These are phyloP conservation scores for Pseudois nayaur DNA, from an alignment of 2,113 vertebrate species.

Conservation along the genomic window DNA sequence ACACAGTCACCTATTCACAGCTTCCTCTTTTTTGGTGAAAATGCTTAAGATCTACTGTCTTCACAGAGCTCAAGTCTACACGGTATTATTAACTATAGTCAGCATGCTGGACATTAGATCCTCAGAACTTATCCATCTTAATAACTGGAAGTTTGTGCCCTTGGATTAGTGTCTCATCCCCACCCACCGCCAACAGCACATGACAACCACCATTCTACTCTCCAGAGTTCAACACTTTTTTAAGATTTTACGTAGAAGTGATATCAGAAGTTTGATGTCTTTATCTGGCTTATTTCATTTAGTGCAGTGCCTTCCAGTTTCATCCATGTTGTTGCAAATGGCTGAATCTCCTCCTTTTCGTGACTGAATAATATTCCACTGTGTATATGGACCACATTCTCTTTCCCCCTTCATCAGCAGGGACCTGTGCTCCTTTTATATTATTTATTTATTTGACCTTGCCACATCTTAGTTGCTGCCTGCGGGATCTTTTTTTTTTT, in stretches of 20 bases:
- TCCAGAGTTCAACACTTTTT: not conserved
- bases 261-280: not conserved
- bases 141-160: not conserved
- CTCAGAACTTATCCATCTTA: not conserved
- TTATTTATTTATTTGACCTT: not conserved
- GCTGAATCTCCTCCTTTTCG: accelerated
- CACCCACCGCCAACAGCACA: accelerated
- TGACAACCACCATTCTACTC: not conserved
- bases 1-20: not conserved
- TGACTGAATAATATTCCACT: accelerated
- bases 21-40: not conserved
- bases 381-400: accelerated
- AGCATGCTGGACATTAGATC: not conserved
- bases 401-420: not conserved
- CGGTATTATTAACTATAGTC: not conserved
- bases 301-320: accelerated
- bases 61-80: not conserved
- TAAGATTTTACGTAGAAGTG: not conserved
- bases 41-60: not conserved
- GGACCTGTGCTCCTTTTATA: not conserved
- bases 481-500: not conserved
- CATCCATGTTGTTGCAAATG: too few species aligned
- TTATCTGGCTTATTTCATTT: not conserved
- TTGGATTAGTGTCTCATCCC: not conserved
- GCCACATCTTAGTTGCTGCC: not conserved